Base-by-base conservation (phyloP, 2,888 invertebrate genomes). In the Euplexia lucipara region DNA sequence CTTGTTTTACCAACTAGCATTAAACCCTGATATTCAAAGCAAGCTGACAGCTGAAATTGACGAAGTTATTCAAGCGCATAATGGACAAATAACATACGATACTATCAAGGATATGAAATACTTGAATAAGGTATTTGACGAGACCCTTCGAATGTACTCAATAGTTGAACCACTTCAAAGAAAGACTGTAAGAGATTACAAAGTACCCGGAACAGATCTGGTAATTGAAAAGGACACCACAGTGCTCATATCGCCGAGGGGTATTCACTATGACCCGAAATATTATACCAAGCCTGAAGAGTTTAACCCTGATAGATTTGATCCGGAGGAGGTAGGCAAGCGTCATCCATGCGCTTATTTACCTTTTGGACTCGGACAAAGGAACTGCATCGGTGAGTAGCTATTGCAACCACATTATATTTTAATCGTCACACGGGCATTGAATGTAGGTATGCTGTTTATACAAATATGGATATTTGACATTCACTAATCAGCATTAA, bases 301-400 rank as follows among this genome's bases (percentile, higher is more conserved):
- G 59, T 96, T 95, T 70, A 90, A 94, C 72, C 96, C 96, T 2
- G 92, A 95, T 30, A 85, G 94, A 61, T 96, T 95, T 79, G 79
- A 85, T 16, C 68, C 86, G 0, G 88, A 91, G 51, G 88, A 88
- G 30, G 84, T 78, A 35, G 84, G 80, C 32, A 66, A 80, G 7
- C 83, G 90, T 5, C 90, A 90, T 64, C 78, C 88, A 0, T 91
- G 89, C 71, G 90, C 90, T 1, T 94, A 88, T 68, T 64, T 94
- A 60, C 92, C 94, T 3, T 94, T 94, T 70, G 93, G 94, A 42
- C 85, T 86, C 32, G 94, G 94, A 8, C 93, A 92, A 4, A 84
- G 94, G 51, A 91, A 91, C 57, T 95, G 94, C 68, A 91, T 93
- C 4, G 93, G 93, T 93, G 79, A 86, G 88, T 82, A 32, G 7